Percentiles rank a stretch among this genome's conserved stretches.
These are phyloP conservation scores for Ectropis crepuscularia DNA, from an alignment of 2,888 invertebrate species.

Conservation along the genomic window DNA sequence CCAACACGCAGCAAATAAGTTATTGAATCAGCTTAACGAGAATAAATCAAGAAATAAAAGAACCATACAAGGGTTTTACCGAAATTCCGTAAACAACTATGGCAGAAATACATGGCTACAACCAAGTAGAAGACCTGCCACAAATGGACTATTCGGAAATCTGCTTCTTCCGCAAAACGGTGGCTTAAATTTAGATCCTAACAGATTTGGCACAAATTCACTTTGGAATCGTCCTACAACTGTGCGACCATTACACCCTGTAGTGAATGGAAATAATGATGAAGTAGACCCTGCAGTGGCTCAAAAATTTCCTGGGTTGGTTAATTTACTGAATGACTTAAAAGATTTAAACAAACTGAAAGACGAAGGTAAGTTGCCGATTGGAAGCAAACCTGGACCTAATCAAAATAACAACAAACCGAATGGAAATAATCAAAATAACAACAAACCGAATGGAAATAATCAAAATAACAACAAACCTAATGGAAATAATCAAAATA, in stretches of 20 bases:
- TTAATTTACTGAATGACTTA: slow-evolving; percentile 43
- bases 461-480: not conserved
- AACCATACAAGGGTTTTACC: not conserved
- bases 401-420: not conserved
- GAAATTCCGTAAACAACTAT: slow-evolving; percentile 5
- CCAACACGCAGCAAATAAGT: too few relatives aligned
- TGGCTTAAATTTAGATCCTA: not conserved
- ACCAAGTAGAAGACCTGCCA: slow-evolving; percentile 1
- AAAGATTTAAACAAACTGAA: slow-evolving; percentile 50
- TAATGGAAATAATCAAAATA: not conserved
- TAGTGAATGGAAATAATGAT: not conserved
- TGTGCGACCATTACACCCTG: slow-evolving; percentile 6
- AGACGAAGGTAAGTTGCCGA: slow-evolving; percentile 38
- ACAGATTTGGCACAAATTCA: not conserved
- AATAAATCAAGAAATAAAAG: not conserved
- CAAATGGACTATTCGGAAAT: slow-evolving; percentile 4
- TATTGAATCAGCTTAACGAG: too few relatives aligned
- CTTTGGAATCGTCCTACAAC: slow-evolving; percentile 2
- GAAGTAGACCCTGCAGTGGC: slow-evolving; percentile 35
- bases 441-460: not conserved
- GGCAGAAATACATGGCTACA: slow-evolving; percentile 3
- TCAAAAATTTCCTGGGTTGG: slow-evolving; percentile 38
- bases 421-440: not conserved
- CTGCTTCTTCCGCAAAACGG: slow-evolving; percentile 2
- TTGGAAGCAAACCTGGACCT: slow-evolving; percentile 2